These are phyloP conservation scores for Beroe ovata DNA, from an alignment of 37 sponge, comb jelly and placozoan species.

Conservation along the genomic window DNA sequence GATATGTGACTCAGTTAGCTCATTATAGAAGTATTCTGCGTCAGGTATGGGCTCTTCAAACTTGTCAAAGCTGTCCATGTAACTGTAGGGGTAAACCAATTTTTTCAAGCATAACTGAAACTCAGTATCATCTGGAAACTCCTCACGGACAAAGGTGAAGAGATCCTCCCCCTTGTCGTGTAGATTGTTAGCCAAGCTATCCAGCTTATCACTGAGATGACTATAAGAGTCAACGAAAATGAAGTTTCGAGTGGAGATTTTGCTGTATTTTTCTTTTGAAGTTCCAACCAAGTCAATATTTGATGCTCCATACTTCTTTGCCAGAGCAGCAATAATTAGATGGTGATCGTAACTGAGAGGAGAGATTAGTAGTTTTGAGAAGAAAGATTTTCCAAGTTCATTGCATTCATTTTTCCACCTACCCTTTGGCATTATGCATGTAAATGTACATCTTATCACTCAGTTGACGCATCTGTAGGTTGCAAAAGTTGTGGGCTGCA, in stretches of 20 bases:
- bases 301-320: neutral
- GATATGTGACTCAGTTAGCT: neutral
- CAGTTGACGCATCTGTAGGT: neutral
- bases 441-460: neutral
- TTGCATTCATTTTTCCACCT: neutral
- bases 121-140: neutral
- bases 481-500: neutral
- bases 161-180: neutral
- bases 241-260: neutral
- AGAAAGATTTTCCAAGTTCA: neutral
- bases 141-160: neutral
- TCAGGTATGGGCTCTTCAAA: neutral
- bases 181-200: neutral
- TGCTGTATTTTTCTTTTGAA: neutral
- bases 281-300: neutral
- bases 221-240: neutral
- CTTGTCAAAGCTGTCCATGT: neutral
- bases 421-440: neutral
- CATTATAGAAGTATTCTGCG: neutral
- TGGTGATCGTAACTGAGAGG: neutral
- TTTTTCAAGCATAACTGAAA: neutral
- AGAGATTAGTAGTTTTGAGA: neutral
- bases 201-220: constrained; percentile 1
- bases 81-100: neutral
- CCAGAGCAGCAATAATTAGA: neutral